Evolutionary conservation across 2,888 invertebrate genomes (phyloP), one percentile per base, ranked within the genome.

Genomic region (Caenorhabditis parvicauda): DNA sequence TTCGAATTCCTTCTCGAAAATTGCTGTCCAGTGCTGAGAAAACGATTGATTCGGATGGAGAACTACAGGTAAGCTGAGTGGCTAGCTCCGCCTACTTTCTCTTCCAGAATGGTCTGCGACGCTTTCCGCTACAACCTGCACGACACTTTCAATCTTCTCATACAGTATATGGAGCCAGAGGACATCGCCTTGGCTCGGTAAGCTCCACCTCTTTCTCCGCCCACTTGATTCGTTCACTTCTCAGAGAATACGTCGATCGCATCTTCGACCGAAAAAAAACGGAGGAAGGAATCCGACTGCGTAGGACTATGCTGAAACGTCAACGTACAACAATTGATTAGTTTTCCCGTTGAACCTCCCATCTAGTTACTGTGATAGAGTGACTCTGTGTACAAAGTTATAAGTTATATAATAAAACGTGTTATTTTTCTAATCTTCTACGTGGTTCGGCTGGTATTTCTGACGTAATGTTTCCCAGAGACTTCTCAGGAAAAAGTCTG

Each of bases 1-100:
- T 60, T 72, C 45, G 59, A 54, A 25, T 72, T 72, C 48, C 60
- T 72, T 6, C 55, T 72, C 37, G 61, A 64, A 9, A 66, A 70
- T 35, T 52, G 54, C 21, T 72, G 70, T 49, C 65, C 59, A 17
- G 49, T 37, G 5, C 50, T 72, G n/a, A 50, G 60, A 27, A 35
- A 37, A 21, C 43, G 67, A 27, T 32, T 68, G 12, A 50, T 68
- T 19, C 47, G 49, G 32, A 62, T 59, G 62, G 62, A 65, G 19
- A 63, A 65, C 32, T 68, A 41, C 49, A 64, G 64, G 67, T 64
- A 17, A 17, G 48, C 12, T 21, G 14, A 24, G 6, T 9, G 28
- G 19, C n/a, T n/a, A n/a, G 43, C 17, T 17, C 28, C 49, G 2
- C 41, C 53, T 27, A 48, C 29, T 32, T 49, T 53, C 24, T 42